phyloP scores from a whole-genome alignment of 2,113 vertebrate genomes.

The Myotis lucifugus region DNA sequence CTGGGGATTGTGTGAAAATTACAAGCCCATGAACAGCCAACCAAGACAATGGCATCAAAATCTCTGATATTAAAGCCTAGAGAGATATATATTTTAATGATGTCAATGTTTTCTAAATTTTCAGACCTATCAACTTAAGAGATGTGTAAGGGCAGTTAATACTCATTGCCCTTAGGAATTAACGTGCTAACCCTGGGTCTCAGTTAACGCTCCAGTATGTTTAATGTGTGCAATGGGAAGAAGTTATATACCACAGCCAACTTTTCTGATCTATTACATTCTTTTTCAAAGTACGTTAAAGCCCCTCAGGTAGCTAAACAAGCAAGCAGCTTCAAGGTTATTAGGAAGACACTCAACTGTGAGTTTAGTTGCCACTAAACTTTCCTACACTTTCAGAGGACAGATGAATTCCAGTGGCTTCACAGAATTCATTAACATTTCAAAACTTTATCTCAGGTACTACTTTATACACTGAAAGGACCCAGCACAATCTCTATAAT shows the following conservation, averaged over 20 bases:
- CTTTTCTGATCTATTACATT: not conserved
- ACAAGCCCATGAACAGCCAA: not conserved
- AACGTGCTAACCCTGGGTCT: not conserved
- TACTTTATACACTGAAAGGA: not conserved
- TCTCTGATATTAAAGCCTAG: not conserved
- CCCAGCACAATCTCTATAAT: not conserved
- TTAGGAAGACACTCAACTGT: not conserved
- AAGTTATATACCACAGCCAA: not conserved
- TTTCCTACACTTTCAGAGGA: not conserved
- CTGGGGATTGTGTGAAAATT: not conserved
- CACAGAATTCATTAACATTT: slow-evolving; percentile 8
- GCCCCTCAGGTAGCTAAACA: not conserved
- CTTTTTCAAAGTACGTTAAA: not conserved
- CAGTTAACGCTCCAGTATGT: not conserved
- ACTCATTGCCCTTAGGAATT: not conserved
- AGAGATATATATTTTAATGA: not conserved
- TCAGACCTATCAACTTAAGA: not conserved
- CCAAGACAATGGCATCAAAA: not conserved
- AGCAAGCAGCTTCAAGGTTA: not conserved
- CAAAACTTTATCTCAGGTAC: not conserved
- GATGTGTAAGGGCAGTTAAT: not conserved
- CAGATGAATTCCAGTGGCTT: not conserved
- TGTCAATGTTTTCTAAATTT: not conserved
- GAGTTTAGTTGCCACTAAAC: not conserved
- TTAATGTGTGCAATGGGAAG: not conserved